Evolutionary conservation across 2,888 invertebrate genomes (phyloP).

Genomic region (Octonoba sinensis): DNA sequence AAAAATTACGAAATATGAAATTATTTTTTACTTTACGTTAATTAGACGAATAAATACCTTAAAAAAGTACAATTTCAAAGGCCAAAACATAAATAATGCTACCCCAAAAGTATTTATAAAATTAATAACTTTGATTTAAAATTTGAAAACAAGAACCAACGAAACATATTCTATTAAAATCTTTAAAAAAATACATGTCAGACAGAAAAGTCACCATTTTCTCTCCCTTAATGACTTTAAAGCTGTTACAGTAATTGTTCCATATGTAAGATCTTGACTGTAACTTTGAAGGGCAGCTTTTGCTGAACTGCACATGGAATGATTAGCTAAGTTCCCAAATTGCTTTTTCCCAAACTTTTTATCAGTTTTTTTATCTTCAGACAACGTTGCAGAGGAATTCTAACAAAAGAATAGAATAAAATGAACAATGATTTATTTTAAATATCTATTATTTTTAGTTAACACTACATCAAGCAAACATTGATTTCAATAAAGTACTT

Average conservation of each 20-base stretch:
- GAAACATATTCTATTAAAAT: no score
- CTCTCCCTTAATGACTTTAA: slow-evolving; percentile 47
- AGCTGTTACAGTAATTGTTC: slow-evolving; percentile 56
- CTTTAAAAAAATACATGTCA: no score
- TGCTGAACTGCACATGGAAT: slow-evolving; percentile 47
- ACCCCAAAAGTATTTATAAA: no score
- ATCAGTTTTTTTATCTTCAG: slow-evolving; percentile 27
- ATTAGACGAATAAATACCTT: no score
- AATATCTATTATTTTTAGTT: neutral
- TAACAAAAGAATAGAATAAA: neutral
- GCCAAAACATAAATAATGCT: no score
- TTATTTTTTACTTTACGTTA: no score
- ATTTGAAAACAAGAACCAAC: no score
- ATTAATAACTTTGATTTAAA: no score
- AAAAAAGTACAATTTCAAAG: no score
- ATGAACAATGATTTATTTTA: neutral
- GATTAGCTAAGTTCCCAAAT: slow-evolving; percentile 52
- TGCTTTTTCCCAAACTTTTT: slow-evolving; percentile 39
- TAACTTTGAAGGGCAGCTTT: slow-evolving; percentile 59
- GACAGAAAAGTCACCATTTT: slow-evolving; percentile 36
- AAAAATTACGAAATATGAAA: no score
- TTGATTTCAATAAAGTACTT: neutral
- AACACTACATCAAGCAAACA: neutral
- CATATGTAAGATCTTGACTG: slow-evolving; percentile 52
- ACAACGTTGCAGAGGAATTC: neutral